Conservation (phyloP, 2,888 invertebrate species). For the Laothoe populi region DNA sequence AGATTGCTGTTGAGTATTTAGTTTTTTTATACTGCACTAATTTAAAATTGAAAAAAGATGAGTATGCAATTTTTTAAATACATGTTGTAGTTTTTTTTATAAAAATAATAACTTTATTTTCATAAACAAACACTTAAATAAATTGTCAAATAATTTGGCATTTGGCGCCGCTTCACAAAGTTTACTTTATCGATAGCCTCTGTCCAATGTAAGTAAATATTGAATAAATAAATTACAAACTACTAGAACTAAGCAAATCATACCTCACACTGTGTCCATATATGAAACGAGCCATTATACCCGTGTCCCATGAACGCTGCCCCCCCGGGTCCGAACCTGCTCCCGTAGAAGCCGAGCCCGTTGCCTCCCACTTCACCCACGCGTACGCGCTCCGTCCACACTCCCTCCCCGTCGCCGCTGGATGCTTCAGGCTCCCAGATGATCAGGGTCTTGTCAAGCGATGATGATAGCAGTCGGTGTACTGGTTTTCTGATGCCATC, state of each 20-base stretch:
- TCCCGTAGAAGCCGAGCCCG: conserved; percentile 96
- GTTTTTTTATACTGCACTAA: too few species aligned
- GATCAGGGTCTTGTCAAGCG: conserved; percentile 96
- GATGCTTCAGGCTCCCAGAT: conserved; percentile 90
- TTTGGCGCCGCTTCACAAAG: too few species aligned
- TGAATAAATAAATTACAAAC: too few species aligned
- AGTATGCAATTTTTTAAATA: too few species aligned
- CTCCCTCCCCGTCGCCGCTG: conserved; percentile 58
- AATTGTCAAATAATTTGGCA: too few species aligned
- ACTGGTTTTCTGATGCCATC: conserved; percentile 45
- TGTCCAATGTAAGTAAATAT: too few species aligned
- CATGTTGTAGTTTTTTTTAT: too few species aligned
- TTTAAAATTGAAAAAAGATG: too few species aligned
- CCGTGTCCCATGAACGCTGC: conserved; percentile 92
- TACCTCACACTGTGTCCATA: conserved; percentile 88
- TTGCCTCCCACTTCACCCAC: conserved; percentile 98
- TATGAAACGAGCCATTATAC: conserved; percentile 96
- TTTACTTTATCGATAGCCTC: too few species aligned
- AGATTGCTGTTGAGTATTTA: too few species aligned
- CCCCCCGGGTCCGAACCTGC: conserved; percentile 90
- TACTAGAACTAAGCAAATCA: neutral
- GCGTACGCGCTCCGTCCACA: conserved; percentile 93
- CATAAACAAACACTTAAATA: too few species aligned
- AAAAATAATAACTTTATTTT: too few species aligned
- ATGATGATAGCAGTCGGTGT: conserved; percentile 91